Percentiles rank a stretch among this genome's conserved stretches.
These are phyloP conservation scores for Meleagris gallopavo DNA, from an alignment of 2,113 vertebrate genomes.

Conservation along the genomic window DNA sequence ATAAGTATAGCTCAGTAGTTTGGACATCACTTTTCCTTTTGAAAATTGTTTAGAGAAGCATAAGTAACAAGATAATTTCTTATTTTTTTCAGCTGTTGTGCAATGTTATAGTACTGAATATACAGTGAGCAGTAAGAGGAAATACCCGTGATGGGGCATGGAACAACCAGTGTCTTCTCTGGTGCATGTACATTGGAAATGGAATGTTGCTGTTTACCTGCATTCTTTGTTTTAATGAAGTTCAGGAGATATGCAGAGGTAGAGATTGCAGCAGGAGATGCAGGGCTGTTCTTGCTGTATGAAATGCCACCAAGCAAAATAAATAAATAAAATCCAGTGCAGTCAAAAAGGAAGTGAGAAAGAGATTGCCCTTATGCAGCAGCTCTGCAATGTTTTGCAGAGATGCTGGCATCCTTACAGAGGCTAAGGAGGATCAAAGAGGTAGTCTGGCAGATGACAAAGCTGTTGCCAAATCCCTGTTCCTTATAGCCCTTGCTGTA, in stretches of 20 bases:
- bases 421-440: constrained; percentile 55
- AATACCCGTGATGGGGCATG: neutral
- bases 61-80: neutral
- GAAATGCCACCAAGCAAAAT: too few relatives aligned
- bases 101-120: neutral
- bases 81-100: neutral
- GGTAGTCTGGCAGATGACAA: constrained; percentile 40
- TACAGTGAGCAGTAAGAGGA: neutral
- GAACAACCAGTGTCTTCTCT: neutral
- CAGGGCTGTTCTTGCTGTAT: too few relatives aligned
- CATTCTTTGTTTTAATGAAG: neutral
- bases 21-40: neutral
- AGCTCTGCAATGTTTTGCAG: constrained; percentile 35
- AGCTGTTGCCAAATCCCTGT: constrained; percentile 43
- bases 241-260: neutral
- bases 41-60: neutral
- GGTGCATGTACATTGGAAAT: accelerated
- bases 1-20: constrained; percentile 4
- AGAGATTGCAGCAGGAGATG: too few relatives aligned
- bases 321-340: too few relatives aligned
- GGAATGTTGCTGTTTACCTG: too few relatives aligned
- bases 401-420: constrained; percentile 56
- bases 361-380: constrained; percentile 18
- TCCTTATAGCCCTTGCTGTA: constrained; percentile 31
- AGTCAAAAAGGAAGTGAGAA: neutral